Base-by-base conservation (phyloP, 1,140 invertebrate genomes). In the Zaprionus vittiger region DNA sequence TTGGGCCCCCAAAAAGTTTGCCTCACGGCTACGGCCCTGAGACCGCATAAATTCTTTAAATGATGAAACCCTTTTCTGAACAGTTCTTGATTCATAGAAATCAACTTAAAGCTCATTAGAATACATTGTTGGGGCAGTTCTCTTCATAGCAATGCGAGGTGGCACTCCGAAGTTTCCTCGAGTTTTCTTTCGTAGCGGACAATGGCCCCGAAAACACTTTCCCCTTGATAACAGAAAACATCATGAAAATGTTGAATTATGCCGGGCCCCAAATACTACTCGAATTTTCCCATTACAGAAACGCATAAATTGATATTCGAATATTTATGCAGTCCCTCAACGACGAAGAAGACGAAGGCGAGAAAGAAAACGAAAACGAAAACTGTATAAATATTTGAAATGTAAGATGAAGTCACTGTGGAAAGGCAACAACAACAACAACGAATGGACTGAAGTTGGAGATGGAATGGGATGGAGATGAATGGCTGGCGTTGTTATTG, bases 221-320 rank as follows among this genome's bases (percentile, higher is more conserved):
- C 77, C 65, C 83, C 75, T 34, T 63, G 63, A 55, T 37, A 78
- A 55, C 4, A 64, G 28, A 37, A 70, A 64, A 61, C 64, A 71
- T 60, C 64, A 38, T 26, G 26, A 56, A 77, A 78, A 66, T 77
- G 69, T 83, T 69, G 80, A 83, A 89, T 73, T 79, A 79, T 84
- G 85, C 77, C 74, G 71, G 65, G 57, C 64, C 71, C 68, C 65
- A 73, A 65, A 67, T 73, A 77, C 65, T 77, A 80, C 69, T 80
- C 24, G 68, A 67, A 56, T 73, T 67, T 73, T 62, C 49, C 67
- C 61, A 77, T 62, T 73, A 49, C 34, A 63, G 70, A 79, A 64
- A 79, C 64, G 62, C 81, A 89, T 89, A 90, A 89, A 89, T 89
- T 89, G 81, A 90, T 90, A 84, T 90, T 81, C 84, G 78, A 89